A percentile compares a stretch with the other conserved stretches of the same genome.
Conservation (phyloP, 2,113 vertebrate species). For the Eira barbara region DNA sequence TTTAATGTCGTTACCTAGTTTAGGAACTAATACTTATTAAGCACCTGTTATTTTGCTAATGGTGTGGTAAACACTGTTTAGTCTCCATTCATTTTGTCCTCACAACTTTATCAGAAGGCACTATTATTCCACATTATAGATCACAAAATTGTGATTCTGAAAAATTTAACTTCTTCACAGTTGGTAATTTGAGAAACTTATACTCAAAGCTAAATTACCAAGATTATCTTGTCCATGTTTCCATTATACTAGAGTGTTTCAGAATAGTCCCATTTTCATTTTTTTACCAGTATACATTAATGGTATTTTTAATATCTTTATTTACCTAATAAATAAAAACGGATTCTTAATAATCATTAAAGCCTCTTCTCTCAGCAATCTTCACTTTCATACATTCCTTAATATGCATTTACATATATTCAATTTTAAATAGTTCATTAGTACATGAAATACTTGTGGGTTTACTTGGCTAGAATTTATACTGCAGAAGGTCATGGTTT, state of each 20-base stretch:
- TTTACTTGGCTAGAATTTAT: slow-evolving; percentile 34
- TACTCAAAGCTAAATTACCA: neutral
- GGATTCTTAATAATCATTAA: slow-evolving; percentile 1
- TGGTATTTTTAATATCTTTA: neutral
- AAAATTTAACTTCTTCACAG: neutral
- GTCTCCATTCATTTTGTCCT: neutral
- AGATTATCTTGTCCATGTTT: neutral
- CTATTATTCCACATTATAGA: neutral
- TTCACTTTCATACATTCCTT: slow-evolving; percentile 37
- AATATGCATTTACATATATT: slow-evolving; percentile 54
- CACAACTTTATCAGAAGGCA: neutral
- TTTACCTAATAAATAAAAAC: slow-evolving; percentile 38
- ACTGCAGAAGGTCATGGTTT: slow-evolving; percentile 3
- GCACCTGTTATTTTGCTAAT: neutral
- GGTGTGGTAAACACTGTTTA: neutral
- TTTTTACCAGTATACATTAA: neutral
- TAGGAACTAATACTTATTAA: neutral
- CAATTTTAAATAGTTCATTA: slow-evolving; percentile 48
- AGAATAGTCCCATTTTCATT: neutral
- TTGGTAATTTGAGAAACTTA: neutral
- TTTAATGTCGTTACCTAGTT: neutral
- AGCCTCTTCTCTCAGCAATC: slow-evolving; percentile 24
- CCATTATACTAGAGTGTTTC: neutral
- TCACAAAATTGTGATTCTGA: neutral
- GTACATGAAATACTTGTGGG: slow-evolving; percentile 23